Evolutionary conservation across 2,113 vertebrate genomes (phyloP), one percentile per base, ranked within the genome.

Genomic region (Tretioscincus oriximinensis): DNA sequence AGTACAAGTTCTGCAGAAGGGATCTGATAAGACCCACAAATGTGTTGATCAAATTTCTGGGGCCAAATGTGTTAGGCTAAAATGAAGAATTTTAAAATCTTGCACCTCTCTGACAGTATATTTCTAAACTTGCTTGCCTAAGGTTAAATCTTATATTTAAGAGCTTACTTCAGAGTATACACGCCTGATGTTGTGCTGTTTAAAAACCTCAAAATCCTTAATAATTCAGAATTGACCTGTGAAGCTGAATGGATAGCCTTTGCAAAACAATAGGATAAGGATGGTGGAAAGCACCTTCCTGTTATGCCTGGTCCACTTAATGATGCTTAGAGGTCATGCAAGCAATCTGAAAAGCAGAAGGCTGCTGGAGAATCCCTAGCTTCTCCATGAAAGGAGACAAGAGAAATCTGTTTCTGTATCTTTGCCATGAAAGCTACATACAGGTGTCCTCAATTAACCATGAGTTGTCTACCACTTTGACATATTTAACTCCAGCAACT

Each of bases 61-160:
- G 2, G 70, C 77, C n/a, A 2, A 28, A 68, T 35, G 80, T 2
- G 0, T 0, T 1, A 11, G 5, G 22, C 72, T 0, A 21, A 16
- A 81, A 10, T 5, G 0, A 51, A 8, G 2, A 61, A 6, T 14
- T 26, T 7, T 31, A 29, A 51, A 76, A 18, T 16, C 18, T 11
- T 1, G 18, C 3, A 29, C 49, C 24, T 63, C 21, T 28, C 58
- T 41, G 3, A 60, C 21, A 63, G 8, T 63, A 22, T 2, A 24
- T 9, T 26, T 22, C 24, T 11, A 69, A 69, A 69, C 24, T 24
- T 11, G 54, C 16, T 58, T 58, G 54, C 54, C 54, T 58, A 18
- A 18, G 54, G 18, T 58, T 12, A 58, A 58, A 14, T 58, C 54
- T 18, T 58, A 54, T 14, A 54, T 54, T 54, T 54, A 14, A 18